Percentiles rank a stretch among this genome's conserved stretches.
These are phyloP conservation scores for Melitaea cinxia DNA, from an alignment of 1,140 invertebrate genomes.

Conservation along the genomic window DNA sequence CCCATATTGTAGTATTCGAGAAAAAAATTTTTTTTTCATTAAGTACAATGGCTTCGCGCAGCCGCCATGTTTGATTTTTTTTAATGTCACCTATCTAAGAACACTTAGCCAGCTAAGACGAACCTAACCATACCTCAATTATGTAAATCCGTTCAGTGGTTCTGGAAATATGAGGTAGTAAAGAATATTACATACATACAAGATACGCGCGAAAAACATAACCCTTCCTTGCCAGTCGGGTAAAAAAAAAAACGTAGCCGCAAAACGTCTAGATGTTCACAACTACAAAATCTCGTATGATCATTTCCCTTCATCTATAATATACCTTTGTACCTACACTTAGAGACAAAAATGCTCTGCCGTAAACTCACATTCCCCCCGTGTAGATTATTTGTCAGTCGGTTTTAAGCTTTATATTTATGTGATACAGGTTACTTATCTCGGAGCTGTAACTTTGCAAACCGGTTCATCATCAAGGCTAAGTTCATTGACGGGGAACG, in stretches of 20 bases:
- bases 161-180: no score
- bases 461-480: conserved; percentile 5
- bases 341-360: neutral
- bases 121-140: no score
- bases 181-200: neutral
- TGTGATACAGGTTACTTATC: neutral
- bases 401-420: neutral
- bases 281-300: neutral
- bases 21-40: no score
- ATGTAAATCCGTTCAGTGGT: no score
- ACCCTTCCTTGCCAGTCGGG: neutral
- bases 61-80: no score
- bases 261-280: neutral
- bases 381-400: neutral
- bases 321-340: neutral
- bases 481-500: conserved; percentile 4
- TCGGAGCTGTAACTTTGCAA: neutral
- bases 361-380: neutral
- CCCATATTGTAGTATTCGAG: no score
- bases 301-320: neutral
- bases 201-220: neutral
- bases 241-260: neutral
- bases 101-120: no score
- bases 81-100: no score
- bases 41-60: no score